Conservation (phyloP, 2,113 vertebrate species). For the Crotalus helleri region DNA sequence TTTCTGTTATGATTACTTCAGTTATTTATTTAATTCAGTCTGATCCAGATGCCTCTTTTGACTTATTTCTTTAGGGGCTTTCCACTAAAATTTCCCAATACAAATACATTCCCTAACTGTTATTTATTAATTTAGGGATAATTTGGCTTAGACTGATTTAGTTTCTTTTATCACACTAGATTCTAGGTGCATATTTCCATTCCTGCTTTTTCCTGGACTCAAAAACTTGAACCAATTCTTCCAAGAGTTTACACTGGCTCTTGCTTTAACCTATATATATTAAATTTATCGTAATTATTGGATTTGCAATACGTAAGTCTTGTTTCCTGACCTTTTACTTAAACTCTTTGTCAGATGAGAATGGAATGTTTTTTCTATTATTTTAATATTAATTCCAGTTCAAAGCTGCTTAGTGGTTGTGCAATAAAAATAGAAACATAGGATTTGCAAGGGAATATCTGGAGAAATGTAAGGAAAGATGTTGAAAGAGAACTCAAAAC, state of each 20-base stretch:
- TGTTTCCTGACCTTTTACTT: constrained; percentile 54
- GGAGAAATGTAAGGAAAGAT: not conserved
- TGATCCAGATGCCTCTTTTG: constrained; percentile 55
- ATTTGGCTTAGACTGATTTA: constrained; percentile 46
- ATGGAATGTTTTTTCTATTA: constrained; percentile 36
- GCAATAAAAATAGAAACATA: not conserved
- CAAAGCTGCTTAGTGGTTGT: not conserved
- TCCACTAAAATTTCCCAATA: constrained; percentile 51
- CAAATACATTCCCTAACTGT: constrained; percentile 45
- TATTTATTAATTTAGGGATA: constrained; percentile 48
- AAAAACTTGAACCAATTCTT: constrained; percentile 35
- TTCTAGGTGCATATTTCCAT: constrained; percentile 41
- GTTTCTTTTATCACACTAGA: constrained; percentile 38
- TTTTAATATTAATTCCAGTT: constrained; percentile 28
- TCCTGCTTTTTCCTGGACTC: constrained; percentile 39
- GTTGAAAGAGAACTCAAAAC: not conserved
- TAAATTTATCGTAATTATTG: constrained; percentile 38
- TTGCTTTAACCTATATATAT: constrained; percentile 52
- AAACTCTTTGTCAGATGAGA: constrained; percentile 46
- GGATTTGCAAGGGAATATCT: not conserved
- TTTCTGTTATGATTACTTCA: constrained; percentile 34
- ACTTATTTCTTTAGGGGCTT: constrained; percentile 44
- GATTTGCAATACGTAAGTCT: constrained; percentile 50
- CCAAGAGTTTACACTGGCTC: constrained; percentile 49
- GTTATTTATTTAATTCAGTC: constrained; percentile 31